Evolutionary conservation across 2,797 vertebrate species (phyloP).

Genomic region (Avahi laniger): DNA sequence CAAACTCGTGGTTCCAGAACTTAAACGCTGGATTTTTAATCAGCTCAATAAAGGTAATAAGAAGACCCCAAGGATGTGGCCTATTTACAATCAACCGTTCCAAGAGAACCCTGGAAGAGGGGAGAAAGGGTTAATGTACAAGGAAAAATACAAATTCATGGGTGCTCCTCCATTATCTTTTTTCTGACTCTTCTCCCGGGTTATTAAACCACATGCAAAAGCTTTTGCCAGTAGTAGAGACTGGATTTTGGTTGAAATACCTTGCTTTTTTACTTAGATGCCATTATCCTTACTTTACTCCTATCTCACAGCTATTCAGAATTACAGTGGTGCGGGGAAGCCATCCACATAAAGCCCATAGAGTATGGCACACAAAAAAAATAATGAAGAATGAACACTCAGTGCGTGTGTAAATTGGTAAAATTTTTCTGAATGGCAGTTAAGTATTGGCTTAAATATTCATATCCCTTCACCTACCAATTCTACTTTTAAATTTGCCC

Average conservation of each 20-base stretch:
- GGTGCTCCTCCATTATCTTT: not conserved
- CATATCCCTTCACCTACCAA: not conserved
- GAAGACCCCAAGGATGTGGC: constrained; percentile 99
- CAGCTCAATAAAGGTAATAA: constrained; percentile 99
- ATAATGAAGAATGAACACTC: not conserved
- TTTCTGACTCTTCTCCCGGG: not conserved
- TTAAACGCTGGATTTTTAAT: constrained; percentile 99
- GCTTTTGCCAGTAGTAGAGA: not conserved
- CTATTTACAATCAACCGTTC: constrained; percentile 99
- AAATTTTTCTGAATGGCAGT: not conserved
- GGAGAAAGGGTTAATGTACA: not conserved
- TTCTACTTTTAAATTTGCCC: not conserved
- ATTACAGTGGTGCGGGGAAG: not conserved
- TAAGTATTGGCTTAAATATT: not conserved
- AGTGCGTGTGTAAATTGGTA: not conserved
- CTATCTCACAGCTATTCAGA: not conserved
- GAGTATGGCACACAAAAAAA: not conserved
- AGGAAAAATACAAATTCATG: not conserved
- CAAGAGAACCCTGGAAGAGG: constrained; percentile 92
- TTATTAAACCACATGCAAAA: not conserved
- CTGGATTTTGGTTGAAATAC: not conserved
- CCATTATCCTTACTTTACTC: no score
- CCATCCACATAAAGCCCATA: not conserved
- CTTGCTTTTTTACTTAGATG: not conserved
- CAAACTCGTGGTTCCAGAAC: constrained; percentile 99